Base-by-base conservation (phyloP, 2,888 invertebrate genomes). In the Cerastoderma edule region DNA sequence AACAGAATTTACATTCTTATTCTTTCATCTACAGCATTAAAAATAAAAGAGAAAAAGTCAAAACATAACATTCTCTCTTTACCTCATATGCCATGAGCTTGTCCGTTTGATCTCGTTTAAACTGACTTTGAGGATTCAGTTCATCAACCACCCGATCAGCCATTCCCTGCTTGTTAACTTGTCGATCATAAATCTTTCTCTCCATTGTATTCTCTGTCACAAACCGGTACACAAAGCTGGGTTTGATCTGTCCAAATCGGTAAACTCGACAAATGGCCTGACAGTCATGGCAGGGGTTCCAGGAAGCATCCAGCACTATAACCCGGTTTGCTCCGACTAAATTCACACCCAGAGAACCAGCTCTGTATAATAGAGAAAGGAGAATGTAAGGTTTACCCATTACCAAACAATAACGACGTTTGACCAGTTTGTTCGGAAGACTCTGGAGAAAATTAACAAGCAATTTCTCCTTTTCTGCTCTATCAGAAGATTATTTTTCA, bases 101-200 rank as follows among this genome's bases (percentile, higher is more conserved):
- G 63, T 92, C 93, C 19, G 94, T 91, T 78, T 94, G 94, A 67
- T 92, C 91, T 67, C 90, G 89, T 0, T 93, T 93, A 66, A 94
- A 92, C 72, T 93, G 92, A 57, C 98, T 98, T 91, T 99, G 98
- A 0, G 99, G 98, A 93, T 99, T 98, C 90, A 98, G 96, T 92
- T 99, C 99, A 93, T 99, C 99, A 0, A 99, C 98, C 4, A 99
- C 98, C 22, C 99, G 95, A 93, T 99, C 98, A 91, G 99, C 97
- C 96, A 99, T 98, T 74, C 99, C 99, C 93, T 99, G 98, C 91
- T 99, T 99, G 92, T 97, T 98, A 80, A 99, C 97, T 94, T 99
- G 99, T 33, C 99, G 94, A 91, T 99, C 99, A 92, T 99, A 99
- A 82, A 99, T 99, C 93, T 98, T 97, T 93, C 98, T 97, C 92